Evolutionary conservation across 2,797 vertebrate species (phyloP), one percentile per base, ranked within the genome.

Genomic region (Phrynocephalus vlangalii): DNA sequence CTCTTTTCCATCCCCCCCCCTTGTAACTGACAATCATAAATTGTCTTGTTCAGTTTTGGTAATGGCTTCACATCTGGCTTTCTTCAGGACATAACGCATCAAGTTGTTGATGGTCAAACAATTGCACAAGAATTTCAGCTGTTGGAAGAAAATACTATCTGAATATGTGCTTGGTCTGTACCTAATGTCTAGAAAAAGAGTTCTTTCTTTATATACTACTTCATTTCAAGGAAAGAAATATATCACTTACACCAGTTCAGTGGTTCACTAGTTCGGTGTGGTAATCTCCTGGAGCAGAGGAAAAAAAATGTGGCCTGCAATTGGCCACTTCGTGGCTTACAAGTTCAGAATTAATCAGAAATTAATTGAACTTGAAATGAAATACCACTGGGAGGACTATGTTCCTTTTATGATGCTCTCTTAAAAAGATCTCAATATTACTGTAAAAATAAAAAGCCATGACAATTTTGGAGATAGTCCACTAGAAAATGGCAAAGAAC

Each of bases 181-280:
- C 15, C 6, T 28, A 28, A 13, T 2, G 5, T 66, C 56, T 66
- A 20, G 60, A 16, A 81, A 81, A 44, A 10, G 63, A 66, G 38
- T 66, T 81, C 30, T 67, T 81, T 20, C 15, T 26, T 60, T 16
- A 10, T 15, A 60, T 60, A 60, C 15, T 1, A 22, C 38, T 75
- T 75, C n/a, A 33, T 30, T 28, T 80, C 30, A 60, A 63, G 10
- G 20, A 66, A 38, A 16, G 20, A 44, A 16, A 38, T 18, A 44
- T 60, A 81, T 71, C 88, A 88, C 56, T 86, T 66, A 33, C 83
- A 92, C 77, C 85, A 86, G n/a, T 89, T 82, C 86, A 84, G 68
- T 84, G 3, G 52, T n/a, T 66, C 18, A 28, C 11, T 11, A 44
- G 38, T 24, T 22, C 9, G 38, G 9, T 75, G 73, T 75, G 18